phyloP scores from a whole-genome alignment of 2,113 vertebrate species.

The Plecturocebus donacophilus region DNA sequence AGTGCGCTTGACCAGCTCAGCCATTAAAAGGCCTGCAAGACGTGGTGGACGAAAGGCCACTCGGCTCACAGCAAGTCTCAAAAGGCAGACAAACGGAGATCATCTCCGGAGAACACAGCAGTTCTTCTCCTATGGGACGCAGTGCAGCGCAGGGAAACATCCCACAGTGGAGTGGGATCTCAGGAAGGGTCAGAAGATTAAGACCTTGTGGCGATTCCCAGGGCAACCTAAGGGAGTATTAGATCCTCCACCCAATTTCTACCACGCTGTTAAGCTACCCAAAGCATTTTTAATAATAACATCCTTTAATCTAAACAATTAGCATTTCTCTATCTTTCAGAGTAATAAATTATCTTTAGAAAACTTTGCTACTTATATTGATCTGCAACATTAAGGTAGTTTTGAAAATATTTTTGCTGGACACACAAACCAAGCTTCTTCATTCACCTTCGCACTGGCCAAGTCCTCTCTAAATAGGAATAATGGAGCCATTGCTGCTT shows the following conservation, averaged over 20 bases:
- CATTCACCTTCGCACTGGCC: not conserved
- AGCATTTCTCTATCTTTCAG: not conserved
- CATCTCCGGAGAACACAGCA: not conserved
- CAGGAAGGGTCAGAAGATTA: not conserved
- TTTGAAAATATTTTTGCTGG: conserved; percentile 27
- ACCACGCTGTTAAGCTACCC: not conserved
- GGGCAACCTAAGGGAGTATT: too few species aligned
- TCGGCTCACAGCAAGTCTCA: not conserved
- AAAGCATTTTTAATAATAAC: not conserved
- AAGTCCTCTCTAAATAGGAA: not conserved
- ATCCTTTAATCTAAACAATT: not conserved
- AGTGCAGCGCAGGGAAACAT: not conserved
- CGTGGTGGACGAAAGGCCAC: not conserved
- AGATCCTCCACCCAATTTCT: not conserved
- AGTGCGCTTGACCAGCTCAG: not conserved
- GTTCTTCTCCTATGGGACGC: not conserved
- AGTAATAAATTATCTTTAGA: not conserved
- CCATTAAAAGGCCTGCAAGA: not conserved
- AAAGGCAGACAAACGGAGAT: not conserved
- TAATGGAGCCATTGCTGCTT: not conserved
- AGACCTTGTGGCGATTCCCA: not conserved
- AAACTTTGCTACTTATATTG: not conserved
- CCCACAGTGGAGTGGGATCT: not conserved
- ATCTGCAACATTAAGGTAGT: not conserved
- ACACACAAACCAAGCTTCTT: not conserved